phyloP scores from a whole-genome alignment of 2,113 vertebrate genomes.

The Centropus bengalensis region DNA sequence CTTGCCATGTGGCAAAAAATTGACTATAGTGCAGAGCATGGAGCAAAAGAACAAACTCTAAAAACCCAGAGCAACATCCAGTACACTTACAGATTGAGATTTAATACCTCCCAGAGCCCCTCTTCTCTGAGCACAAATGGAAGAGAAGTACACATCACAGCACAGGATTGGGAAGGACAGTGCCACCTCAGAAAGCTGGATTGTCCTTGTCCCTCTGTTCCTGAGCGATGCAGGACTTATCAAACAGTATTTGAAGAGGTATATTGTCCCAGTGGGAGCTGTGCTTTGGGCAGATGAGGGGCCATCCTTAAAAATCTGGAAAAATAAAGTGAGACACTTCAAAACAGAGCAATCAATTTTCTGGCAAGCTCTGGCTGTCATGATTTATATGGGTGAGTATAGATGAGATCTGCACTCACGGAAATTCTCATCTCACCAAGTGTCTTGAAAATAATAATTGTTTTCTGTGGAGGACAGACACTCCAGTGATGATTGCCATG shows the following conservation, averaged over 20 bases:
- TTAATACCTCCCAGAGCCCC: not conserved
- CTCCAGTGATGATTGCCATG: not conserved
- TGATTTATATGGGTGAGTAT: not conserved
- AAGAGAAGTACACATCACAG: not conserved
- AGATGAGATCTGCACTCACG: not conserved
- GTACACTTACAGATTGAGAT: not conserved
- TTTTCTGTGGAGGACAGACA: not conserved
- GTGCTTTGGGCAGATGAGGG: not conserved
- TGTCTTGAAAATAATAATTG: not conserved
- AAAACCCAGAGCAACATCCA: not conserved
- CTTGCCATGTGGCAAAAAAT: not conserved
- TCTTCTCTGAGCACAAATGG: not conserved
- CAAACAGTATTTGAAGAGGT: not conserved
- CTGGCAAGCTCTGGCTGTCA: not conserved
- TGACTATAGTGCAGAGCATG: not conserved
- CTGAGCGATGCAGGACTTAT: accelerated
- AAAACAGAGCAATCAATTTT: not conserved
- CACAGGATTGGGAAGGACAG: not conserved
- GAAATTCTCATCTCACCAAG: not conserved
- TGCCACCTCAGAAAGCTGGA: not conserved
- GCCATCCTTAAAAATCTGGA: not conserved
- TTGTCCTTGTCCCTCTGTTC: not conserved
- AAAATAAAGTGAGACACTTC: not conserved
- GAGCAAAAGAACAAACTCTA: not conserved
- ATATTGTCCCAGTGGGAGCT: not conserved